A percentile compares a stretch with the other conserved stretches of the same genome.
phyloP scores from a whole-genome alignment of 2,888 invertebrate species.

The Caenorhabditis sulstoni region DNA sequence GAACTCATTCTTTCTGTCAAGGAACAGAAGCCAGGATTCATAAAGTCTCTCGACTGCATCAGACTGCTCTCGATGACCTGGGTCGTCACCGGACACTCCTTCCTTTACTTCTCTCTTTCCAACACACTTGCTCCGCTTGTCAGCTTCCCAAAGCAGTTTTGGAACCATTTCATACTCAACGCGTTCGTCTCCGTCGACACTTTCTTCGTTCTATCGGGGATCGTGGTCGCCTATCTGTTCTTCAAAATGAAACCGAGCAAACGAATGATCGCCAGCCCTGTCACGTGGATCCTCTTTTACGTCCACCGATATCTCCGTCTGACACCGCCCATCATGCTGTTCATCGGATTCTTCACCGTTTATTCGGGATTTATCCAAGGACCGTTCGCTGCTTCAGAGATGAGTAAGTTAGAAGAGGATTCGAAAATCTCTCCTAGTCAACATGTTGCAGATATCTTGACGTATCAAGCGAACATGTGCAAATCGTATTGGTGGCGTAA shows the following conservation, averaged over 20 bases:
- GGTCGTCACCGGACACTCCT: constrained; percentile 66
- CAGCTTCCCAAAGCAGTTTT: constrained; percentile 23
- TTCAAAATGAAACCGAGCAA: constrained; percentile 51
- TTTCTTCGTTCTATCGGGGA: constrained; percentile 73
- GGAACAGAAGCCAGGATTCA: constrained; percentile 54
- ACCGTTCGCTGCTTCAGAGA: constrained; percentile 41
- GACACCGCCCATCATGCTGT: constrained; percentile 60
- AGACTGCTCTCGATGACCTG: constrained; percentile 73
- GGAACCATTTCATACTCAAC: constrained; percentile 55
- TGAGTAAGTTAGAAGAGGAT: constrained; percentile 20
- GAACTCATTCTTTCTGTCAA: constrained; percentile 27
- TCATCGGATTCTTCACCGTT: constrained; percentile 58
- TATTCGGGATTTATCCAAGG: constrained; percentile 48
- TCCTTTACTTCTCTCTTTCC: constrained; percentile 23
- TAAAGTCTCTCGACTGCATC: constrained; percentile 68
- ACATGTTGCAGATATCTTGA: constrained; percentile 33
- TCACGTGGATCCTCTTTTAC: constrained; percentile 72
- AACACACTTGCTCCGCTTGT: constrained; percentile 10
- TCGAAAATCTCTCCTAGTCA: neutral
- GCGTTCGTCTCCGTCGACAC: constrained; percentile 72
- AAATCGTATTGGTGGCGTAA: constrained; percentile 65
- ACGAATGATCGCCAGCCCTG: constrained; percentile 37
- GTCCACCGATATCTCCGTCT: constrained; percentile 68
- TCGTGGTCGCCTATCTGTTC: constrained; percentile 69
- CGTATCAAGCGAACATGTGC: constrained; percentile 47